Conservation (phyloP, 2,888 invertebrate species). For the Labia minor region DNA sequence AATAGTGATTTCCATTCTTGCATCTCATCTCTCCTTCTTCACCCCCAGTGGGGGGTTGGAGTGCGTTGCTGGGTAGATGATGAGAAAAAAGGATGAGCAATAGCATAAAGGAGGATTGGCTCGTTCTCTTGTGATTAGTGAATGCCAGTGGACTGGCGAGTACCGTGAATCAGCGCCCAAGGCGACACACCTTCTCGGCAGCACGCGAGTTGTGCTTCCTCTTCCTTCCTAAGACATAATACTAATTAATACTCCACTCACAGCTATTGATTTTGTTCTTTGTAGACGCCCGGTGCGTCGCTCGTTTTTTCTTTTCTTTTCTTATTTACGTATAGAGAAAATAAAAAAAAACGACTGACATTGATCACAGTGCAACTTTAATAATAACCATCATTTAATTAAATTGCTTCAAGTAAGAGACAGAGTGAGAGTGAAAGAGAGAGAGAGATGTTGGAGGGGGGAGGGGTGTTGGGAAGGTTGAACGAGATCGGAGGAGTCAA, state of each 20-base stretch:
- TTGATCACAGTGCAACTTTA: no score
- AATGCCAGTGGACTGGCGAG: background rate
- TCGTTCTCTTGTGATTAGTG: no score
- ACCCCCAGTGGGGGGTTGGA: background rate
- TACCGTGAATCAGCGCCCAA: background rate
- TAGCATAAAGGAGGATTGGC: background rate
- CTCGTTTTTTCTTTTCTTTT: background rate
- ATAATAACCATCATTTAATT: no score
- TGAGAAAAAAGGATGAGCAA: background rate
- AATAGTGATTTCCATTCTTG: no score
- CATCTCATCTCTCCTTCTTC: no score
- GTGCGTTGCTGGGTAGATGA: background rate
- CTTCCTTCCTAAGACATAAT: conserved; percentile 8
- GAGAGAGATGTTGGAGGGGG: no score
- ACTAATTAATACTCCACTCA: conserved; percentile 4
- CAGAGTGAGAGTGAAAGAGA: no score
- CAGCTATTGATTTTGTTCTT: conserved; percentile 13
- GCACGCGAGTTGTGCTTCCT: background rate
- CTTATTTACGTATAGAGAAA: background rate
- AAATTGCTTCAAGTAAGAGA: no score
- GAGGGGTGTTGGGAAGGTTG: no score
- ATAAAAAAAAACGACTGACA: no score
- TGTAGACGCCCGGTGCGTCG: background rate
- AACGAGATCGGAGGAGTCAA: no score
- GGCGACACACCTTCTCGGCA: background rate